Conservation (phyloP, 2,113 vertebrate genomes). For the Anseranas semipalmata region DNA sequence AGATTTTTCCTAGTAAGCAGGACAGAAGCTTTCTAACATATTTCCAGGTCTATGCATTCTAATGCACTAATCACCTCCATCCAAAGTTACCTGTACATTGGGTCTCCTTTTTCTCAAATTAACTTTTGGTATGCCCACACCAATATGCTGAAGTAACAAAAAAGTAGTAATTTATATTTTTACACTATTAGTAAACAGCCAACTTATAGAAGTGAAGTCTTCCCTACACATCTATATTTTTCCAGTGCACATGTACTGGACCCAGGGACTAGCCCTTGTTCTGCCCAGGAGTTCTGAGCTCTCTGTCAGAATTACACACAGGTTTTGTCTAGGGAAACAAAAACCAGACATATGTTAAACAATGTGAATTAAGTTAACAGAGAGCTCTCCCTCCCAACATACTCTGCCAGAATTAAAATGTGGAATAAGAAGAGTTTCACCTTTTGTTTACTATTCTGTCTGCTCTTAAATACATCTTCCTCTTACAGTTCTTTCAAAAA, state of each 20-base stretch:
- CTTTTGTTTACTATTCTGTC: not conserved
- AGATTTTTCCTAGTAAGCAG: constrained; percentile 62
- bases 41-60: constrained; percentile 63
- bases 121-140: constrained; percentile 84
- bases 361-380: not conserved
- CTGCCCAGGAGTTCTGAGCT: not conserved
- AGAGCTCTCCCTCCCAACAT: not conserved
- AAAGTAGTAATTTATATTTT: constrained; percentile 68
- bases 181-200: not conserved
- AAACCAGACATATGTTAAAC: not conserved
- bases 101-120: constrained; percentile 84
- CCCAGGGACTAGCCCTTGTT: not conserved
- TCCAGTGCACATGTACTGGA: not conserved
- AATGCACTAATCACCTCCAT: constrained; percentile 59
- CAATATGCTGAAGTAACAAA: constrained; percentile 84
- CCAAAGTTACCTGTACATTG: constrained; percentile 80
- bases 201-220: not conserved
- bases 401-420: not conserved
- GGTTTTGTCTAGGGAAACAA: not conserved
- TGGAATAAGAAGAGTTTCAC: not conserved
- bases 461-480: not conserved
- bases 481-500: not conserved
- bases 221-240: not conserved
- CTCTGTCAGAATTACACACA: not conserved
- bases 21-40: constrained; percentile 68